These are phyloP conservation scores for Asarcornis scutulata DNA, from an alignment of 2,113 vertebrate genomes.

Conservation along the genomic window DNA sequence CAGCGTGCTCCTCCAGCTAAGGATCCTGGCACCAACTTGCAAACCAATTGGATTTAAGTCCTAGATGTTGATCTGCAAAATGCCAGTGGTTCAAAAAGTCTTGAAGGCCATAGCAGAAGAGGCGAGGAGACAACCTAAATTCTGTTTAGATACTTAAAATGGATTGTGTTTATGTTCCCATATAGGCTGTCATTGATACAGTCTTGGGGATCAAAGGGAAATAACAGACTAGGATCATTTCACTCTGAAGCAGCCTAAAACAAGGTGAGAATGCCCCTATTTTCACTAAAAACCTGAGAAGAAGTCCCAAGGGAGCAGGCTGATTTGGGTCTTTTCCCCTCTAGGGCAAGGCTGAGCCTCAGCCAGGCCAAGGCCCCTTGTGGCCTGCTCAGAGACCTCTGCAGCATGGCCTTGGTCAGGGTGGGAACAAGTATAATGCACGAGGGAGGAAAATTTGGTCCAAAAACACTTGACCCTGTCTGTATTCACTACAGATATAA, in stretches of 20 bases:
- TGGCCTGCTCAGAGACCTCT: background rate
- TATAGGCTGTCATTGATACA: background rate
- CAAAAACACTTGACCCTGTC: background rate
- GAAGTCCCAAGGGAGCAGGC: background rate
- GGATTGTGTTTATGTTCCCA: background rate
- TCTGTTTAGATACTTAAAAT: background rate
- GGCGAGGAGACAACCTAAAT: background rate
- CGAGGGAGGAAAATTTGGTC: background rate
- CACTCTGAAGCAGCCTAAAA: background rate
- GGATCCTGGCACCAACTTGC: accelerated
- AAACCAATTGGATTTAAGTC: background rate
- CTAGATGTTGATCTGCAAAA: background rate
- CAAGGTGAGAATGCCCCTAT: background rate
- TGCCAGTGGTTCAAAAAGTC: background rate
- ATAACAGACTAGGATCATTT: background rate
- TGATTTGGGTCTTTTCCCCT: accelerated
- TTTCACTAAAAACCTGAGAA: background rate
- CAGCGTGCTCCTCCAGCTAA: background rate
- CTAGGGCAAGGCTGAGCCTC: background rate
- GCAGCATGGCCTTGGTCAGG: accelerated
- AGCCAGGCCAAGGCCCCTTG: background rate
- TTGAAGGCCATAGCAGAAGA: background rate
- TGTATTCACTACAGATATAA: background rate
- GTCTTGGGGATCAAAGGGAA: background rate
- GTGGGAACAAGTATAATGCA: background rate